Evolutionary conservation across 35 echinoderm and acorn worm genomes (phyloP), one percentile per base, ranked within the genome.

Genomic region (Hemicentrotus pulcherrimus): DNA sequence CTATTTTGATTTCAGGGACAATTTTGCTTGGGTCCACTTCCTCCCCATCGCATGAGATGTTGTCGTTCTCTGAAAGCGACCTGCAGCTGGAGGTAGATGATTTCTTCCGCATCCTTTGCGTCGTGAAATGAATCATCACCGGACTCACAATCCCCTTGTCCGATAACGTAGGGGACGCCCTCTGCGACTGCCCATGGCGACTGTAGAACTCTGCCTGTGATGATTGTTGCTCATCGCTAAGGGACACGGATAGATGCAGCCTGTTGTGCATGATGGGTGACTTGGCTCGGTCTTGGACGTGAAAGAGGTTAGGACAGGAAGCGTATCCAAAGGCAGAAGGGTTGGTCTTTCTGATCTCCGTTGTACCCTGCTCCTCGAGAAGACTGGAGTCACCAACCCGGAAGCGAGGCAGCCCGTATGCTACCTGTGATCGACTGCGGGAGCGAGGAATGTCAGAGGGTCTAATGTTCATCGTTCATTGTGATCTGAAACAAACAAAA

Each of bases 21-120:
- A 99, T 97, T 95, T 99, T 99, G 48, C 94, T 95, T 24, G 96
- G 94, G 92, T 98, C 97, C 30, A 98, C 46, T 47, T 97, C 97
- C 85, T 94, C 95, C 47, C 96, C 97, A 60, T 98, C 97, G 93
- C 96, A 98, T 4, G 97, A 98, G 4, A 98, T 86, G 33, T 71
- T 96, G 60, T 98, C 97, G 32, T 95, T 95, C 86, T 97, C 97
- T 47, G 97, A 97, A 32, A 96, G 96, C 31, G 97, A 98, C 22
- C 97, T 92, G 46, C 96, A 98, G 24, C 96, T 97, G 5, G 97
- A 98, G 10, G 94, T 95, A 8, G 95, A 97, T 16, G 97, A 98
- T 2, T 94, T 94, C 86, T 98, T 97, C 1, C 97, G 95, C 31
- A 93, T 96, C 35, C 47, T 95, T 6, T n/a, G 32, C 46, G 91